Base-by-base conservation (phyloP, 2,797 vertebrate genomes). In the Cuniculus paca region DNA sequence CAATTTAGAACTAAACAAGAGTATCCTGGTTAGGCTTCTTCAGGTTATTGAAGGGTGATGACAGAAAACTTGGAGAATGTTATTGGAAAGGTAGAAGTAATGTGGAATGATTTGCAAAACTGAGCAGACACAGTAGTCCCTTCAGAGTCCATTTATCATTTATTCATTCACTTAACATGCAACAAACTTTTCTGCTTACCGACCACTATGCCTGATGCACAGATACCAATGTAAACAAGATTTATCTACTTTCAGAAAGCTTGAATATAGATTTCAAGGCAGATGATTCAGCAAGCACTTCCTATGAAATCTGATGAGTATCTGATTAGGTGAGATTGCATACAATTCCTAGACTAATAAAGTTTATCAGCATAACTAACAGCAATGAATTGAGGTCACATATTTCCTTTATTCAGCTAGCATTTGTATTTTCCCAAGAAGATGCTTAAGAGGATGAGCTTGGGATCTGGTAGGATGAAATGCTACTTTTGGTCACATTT, bases 281-380 rank as follows among this genome's bases (percentile, higher is more conserved):
- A 93, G 42, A 80, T 42, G 5, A 58, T 74, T 94, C 12, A 86
- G 24, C 28, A 84, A 78, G 9, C 26, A 78, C 31, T 84, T 94
- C 34, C 34, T 72, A 42, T 52, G 91, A 83, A 81, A 10, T 88
- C 54, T 34, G 17, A 68, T 54, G 48, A 74, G 12, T 39, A 70
- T 70, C 45, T 72, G 24, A 10, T 54, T 45, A 75, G 50, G 39
- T 88, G 45, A 28, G 6, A 72, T 4, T 90, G 24, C 24, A 31
- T 91, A 81, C 1, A 31, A 77, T 90, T 91, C n/a, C 54, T 14
- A 86, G 48, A 91, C 80, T 92, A 80, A 84, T 8, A 24, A 77
- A 72, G 34, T 83, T 72, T 11, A 5, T 91, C 48, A 94, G 34
- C 4, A 84, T 58, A 74, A 28, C 36, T 80, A 81, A 72, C 81